Percentiles rank a stretch among this genome's conserved stretches.
Evolutionary conservation across 2,888 invertebrate genomes (phyloP).

Genomic region (Drosophila subquinaria): DNA sequence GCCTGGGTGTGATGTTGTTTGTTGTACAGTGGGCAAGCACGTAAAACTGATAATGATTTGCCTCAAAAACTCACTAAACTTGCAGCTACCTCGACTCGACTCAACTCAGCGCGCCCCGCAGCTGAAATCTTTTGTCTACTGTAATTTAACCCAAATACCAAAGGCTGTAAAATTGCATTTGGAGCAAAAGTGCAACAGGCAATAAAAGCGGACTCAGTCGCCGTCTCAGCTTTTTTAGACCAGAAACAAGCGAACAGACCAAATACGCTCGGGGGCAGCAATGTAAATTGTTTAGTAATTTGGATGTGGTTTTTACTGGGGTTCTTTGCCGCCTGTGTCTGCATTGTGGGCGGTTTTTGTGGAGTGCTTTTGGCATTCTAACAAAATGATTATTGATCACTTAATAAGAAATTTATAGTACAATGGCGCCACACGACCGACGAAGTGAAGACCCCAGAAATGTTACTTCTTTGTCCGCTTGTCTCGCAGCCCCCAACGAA

Average conservation of each 20-base stretch:
- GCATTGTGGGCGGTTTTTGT: conserved; percentile 44
- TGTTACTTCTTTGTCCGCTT: conserved; percentile 46
- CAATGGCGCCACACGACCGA: conserved; percentile 73
- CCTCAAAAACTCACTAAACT: conserved; percentile 38
- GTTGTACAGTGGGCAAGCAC: conserved; percentile 26
- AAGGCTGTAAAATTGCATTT: conserved; percentile 75
- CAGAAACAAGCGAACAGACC: conserved; percentile 29
- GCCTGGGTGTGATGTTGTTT: conserved; percentile 79
- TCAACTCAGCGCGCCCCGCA: conserved; percentile 53
- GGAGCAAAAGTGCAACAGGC: conserved; percentile 70
- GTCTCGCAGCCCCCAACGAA: not conserved
- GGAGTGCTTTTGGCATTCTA: conserved; percentile 75
- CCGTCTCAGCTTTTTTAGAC: conserved; percentile 1
- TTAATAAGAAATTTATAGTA: conserved; percentile 74
- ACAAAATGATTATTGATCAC: conserved; percentile 82
- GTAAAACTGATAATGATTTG: conserved; percentile 70
- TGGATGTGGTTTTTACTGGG: conserved; percentile 61
- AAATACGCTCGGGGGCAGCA: conserved; percentile 61
- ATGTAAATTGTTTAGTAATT: conserved; percentile 80
- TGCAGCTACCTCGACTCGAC: conserved; percentile 23
- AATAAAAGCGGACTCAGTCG: conserved; percentile 24
- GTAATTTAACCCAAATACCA: conserved; percentile 81
- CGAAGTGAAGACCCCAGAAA: conserved; percentile 28
- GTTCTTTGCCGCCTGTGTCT: conserved; percentile 42
- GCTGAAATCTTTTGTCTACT: conserved; percentile 72